A percentile compares a stretch with the other conserved stretches of the same genome.
Evolutionary conservation across 2,888 invertebrate genomes (phyloP).

Genomic region (Perizoma affinitatum): DNA sequence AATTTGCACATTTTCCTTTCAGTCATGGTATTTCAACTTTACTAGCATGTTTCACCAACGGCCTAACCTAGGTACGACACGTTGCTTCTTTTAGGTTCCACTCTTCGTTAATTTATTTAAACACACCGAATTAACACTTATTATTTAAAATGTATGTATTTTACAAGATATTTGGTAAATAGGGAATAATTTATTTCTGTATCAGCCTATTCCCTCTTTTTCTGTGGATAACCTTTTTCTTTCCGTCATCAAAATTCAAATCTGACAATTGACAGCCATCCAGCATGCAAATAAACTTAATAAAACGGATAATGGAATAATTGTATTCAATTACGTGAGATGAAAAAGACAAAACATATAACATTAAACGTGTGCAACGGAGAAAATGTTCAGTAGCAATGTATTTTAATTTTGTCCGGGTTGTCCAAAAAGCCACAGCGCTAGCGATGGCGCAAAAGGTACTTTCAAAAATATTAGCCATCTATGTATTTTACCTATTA

Average conservation of each 20-base stretch:
- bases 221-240: conserved; percentile 82
- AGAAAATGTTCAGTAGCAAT: too few relatives aligned
- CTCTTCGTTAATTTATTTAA: conserved; percentile 56
- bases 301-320: conserved; percentile 2
- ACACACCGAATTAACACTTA: conserved; percentile 54
- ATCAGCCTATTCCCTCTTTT: conserved; percentile 77
- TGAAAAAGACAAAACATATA: too few relatives aligned
- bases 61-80: conserved; percentile 80
- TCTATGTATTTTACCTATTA: too few relatives aligned
- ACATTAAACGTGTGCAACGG: too few relatives aligned
- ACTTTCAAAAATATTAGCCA: too few relatives aligned
- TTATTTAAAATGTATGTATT: conserved; percentile 51
- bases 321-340: too few relatives aligned
- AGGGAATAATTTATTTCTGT: conserved; percentile 55
- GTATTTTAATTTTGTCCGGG: conserved; percentile 1
- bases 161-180: conserved; percentile 50
- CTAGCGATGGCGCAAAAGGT: conserved; percentile 1
- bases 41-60: conserved; percentile 82
- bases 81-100: conserved; percentile 67
- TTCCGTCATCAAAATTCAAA: conserved; percentile 83
- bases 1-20: conserved; percentile 84
- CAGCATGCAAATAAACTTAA: conserved; percentile 28
- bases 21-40: conserved; percentile 80
- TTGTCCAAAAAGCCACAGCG: not conserved
- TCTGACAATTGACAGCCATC: conserved; percentile 75